Evolutionary conservation across 1,140 invertebrate species (phyloP), one percentile per base, ranked within the genome.

Genomic region (Calycopis cecrops): DNA sequence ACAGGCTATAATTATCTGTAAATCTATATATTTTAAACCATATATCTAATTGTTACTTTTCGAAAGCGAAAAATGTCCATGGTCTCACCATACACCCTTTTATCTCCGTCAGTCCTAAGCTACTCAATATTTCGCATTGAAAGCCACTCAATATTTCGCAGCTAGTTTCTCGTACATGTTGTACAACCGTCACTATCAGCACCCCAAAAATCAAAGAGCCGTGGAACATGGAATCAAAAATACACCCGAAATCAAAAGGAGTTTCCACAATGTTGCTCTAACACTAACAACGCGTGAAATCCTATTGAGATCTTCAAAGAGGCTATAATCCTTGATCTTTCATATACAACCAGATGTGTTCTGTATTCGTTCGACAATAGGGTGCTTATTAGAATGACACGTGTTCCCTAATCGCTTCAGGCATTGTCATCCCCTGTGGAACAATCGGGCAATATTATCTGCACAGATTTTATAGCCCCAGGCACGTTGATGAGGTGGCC

Each of bases 201-300:
- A 50, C 73, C 69, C 63, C 53, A 57, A 68, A 70, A 72, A 68
- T 71, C 75, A 79, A 73, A 69, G 60, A 60, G 42, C 67, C 77
- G 66, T 77, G 66, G 73, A 71, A 79, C 71, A 79, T 75, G 69
- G 61, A 79, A 79, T 79, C 76, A 82, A 82, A 81, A 81, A 79
- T 78, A 76, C 72, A 79, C 79, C 72, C 67, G 58, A 75, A 73
- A 79, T 83, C 79, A 83, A 81, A 73, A 79, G 73, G 60, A 70
- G 55, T 70, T 76, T 83, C 76, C 74, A 73, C 67, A 75, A 72
- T 81, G 73, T 78, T 79, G 75, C 75, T 78, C 70, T 74, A 81
- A 71, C 71, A 76, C 75, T 79, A 84, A 81, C 76, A 69, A 81
- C 69, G 73, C 80, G 80, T 81, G 73, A 84, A 84, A 84, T 84